These are phyloP conservation scores for Chromoteleia sp. DNA, from an alignment of 2,888 invertebrate genomes.

Conservation along the genomic window DNA sequence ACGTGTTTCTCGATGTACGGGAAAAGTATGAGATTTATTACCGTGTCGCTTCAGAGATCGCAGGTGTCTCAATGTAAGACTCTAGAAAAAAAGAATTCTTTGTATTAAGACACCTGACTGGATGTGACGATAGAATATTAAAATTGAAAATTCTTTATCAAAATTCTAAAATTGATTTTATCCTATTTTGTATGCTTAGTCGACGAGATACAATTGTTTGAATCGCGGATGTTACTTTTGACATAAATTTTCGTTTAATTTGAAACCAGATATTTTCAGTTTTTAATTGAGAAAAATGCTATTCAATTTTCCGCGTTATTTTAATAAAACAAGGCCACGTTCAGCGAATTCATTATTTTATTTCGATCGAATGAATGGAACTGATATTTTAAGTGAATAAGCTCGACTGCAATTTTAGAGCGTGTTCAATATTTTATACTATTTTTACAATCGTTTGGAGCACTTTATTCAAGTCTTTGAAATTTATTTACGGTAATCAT, in stretches of 20 bases:
- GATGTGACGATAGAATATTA: slow-evolving; percentile 18
- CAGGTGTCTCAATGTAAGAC: slow-evolving; percentile 35
- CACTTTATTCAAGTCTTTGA: neutral
- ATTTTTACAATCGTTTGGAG: neutral
- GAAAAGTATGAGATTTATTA: slow-evolving; percentile 21
- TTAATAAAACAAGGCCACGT: neutral
- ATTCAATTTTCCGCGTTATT: neutral
- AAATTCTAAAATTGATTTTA: slow-evolving; percentile 20
- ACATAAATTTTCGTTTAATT: neutral
- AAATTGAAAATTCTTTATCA: slow-evolving; percentile 37
- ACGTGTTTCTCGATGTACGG: neutral
- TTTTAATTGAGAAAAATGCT: slow-evolving; percentile 3
- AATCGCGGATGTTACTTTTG: neutral
- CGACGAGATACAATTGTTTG: neutral
- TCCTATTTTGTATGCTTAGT: neutral
- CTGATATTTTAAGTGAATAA: slow-evolving; percentile 1
- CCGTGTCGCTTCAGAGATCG: neutral
- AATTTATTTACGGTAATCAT: neutral
- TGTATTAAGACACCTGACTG: slow-evolving; percentile 9
- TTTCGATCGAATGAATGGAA: neutral
- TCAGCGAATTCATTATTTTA: neutral
- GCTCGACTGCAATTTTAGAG: neutral
- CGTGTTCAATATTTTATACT: slow-evolving; percentile 2
- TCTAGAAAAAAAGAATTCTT: slow-evolving; percentile 9
- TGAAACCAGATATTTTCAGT: neutral